Conservation (phyloP, 2,888 invertebrate species). For the Sepiola atlantica region DNA sequence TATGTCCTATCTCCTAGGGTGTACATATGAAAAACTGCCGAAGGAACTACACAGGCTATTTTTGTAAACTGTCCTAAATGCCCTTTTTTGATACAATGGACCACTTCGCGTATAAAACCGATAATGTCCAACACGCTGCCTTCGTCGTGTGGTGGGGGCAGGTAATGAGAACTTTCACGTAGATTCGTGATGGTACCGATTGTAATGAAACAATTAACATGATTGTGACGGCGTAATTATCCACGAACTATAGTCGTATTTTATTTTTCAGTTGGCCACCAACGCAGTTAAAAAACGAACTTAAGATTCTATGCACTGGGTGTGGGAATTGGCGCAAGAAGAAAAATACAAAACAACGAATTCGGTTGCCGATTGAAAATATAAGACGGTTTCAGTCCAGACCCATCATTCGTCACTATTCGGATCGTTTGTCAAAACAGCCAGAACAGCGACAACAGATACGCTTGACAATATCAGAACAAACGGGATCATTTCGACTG, state of each 20-base stretch:
- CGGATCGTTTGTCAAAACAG: neutral
- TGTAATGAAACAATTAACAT: neutral
- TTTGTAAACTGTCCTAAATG: too few species aligned
- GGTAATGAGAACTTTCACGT: too few species aligned
- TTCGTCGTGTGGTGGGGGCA: too few species aligned
- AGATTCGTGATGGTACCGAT: neutral
- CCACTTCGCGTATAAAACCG: too few species aligned
- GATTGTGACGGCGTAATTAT: neutral
- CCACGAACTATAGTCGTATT: neutral
- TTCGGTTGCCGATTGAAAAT: neutral
- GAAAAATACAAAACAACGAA: neutral
- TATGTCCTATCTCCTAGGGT: too few species aligned
- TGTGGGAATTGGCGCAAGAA: neutral
- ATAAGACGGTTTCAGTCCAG: neutral
- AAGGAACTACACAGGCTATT: too few species aligned
- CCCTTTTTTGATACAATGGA: too few species aligned
- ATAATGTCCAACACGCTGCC: too few species aligned
- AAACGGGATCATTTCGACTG: too few species aligned
- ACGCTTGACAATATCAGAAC: neutral
- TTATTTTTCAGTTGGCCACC: conserved; percentile 15
- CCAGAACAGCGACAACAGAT: neutral
- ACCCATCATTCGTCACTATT: neutral
- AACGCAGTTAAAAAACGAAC: neutral
- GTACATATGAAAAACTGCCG: too few species aligned
- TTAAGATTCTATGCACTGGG: neutral